Base-by-base conservation (phyloP, 1,140 invertebrate genomes). In the Panulirus ornatus region DNA sequence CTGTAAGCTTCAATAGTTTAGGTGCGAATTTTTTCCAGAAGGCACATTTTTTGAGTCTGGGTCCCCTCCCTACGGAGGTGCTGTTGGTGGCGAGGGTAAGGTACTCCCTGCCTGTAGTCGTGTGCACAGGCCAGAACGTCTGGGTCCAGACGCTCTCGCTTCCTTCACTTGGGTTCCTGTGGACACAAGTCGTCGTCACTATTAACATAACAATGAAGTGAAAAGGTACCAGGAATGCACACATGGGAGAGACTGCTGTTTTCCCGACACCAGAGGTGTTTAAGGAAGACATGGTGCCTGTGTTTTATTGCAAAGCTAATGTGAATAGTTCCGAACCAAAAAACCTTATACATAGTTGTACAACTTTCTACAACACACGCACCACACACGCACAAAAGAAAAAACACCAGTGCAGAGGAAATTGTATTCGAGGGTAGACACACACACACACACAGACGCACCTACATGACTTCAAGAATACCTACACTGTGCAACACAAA, bases 21-120 rank as follows among this genome's bases (percentile, higher is more conserved):
- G 98, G 98, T 93, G 99, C 95, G 94, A 98, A 98, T 93, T 97
- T 96, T 93, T 98, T 97, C 98, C 98, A 99, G 94, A 99, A 99
- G 82, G 97, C 97, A 95, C 98, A 99, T 94, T 99, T 96, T 94
- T 97, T 97, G 88, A 97, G 95, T 89, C 98, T 95, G 8, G 97
- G 96, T 30, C 98, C 98, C 84, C 96, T 95, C 11, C 98, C 97
- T 34, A 97, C 96, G n/a, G 96, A 95, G 40, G 96, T 96, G 14
- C 95, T 96, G 94, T 98, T 97, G 0, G 96, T 95, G 91, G 96
- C 96, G 79, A 99, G 94, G 1, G 97, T 97, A 81, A 99, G 95
- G 94, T 97, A 99, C 93, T 98, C 97, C 92, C 97, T 95, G 14
- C 96, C 97, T 85, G 95, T 95, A 1, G 96, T 95, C 16, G 97